Conservation (phyloP, 2,797 vertebrate species). For the Argya squamiceps region DNA sequence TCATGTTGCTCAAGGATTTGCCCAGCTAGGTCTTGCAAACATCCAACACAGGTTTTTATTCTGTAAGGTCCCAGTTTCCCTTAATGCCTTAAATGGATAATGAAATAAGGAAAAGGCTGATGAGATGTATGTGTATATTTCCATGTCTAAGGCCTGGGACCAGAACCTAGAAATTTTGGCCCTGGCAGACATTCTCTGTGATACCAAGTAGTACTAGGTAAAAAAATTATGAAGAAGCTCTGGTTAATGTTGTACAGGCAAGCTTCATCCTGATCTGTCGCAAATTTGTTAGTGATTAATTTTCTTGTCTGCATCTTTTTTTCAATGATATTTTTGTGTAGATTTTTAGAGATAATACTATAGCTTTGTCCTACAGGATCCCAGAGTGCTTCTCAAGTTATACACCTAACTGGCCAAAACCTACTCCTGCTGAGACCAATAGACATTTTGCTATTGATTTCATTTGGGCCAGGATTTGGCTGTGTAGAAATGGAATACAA, state of each 20-base stretch:
- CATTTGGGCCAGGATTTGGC: slow-evolving; percentile 4
- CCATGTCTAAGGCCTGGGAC: not conserved
- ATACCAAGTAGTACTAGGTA: not conserved
- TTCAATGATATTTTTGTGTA: not conserved
- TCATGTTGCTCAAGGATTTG: not conserved
- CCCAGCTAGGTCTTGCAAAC: not conserved
- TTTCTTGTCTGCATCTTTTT: not conserved
- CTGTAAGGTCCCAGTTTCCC: not conserved
- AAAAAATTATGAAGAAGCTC: not conserved
- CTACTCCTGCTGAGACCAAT: not conserved
- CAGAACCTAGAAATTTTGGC: not conserved
- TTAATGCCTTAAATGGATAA: not conserved
- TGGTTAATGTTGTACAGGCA: not conserved
- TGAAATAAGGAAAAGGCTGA: not conserved
- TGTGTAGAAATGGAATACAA: not conserved
- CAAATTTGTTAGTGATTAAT: not conserved
- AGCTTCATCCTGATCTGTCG: not conserved
- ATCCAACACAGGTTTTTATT: not conserved
- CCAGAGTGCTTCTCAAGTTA: slow-evolving; percentile 51
- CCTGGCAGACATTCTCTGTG: not conserved
- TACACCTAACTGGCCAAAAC: slow-evolving; percentile 32
- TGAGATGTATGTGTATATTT: not conserved
- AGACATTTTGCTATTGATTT: slow-evolving; percentile 29
- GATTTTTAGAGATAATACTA: slow-evolving; percentile 31
- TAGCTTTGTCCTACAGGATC: slow-evolving; percentile 12